Base-by-base conservation (phyloP, 2,888 invertebrate genomes). In the Eulithis testata region DNA sequence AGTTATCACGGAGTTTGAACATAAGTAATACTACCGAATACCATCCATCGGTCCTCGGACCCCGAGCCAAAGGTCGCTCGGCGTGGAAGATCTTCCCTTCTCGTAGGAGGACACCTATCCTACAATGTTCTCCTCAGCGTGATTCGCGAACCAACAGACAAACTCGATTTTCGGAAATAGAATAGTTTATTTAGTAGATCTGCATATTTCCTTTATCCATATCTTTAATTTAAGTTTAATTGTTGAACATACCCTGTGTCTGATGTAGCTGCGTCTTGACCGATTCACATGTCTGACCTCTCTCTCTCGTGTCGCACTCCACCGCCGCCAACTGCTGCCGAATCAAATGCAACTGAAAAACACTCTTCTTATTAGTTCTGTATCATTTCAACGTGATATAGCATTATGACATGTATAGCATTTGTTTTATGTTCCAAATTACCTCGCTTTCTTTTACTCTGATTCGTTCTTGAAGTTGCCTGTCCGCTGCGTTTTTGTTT, bases 371-470 rank as follows among this genome's bases (percentile, higher is more conserved):
- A 14, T 49, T 14, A 21, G 21, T 9, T 9, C 14, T 49, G 21
- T 11, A 27, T 9, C 9, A 31, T 11, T 11, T 50, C 9, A 50
- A 21, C 9, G 21, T 27, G 21, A 3, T 21, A 50, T 3, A 8
- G 14, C 40, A 40, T 40, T 40, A 40, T 9, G 40, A 37, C 37
- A 8, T 7, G 1, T 37, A 37, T 3, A 8, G 8, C 4, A 40
- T 40, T 40, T 11, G 40, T 4, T 40, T 40, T 51, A n/a, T 36
- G 36, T 12, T 31, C 12, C 12, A 11, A 55, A 66, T 66, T 60
- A 89, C 90, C 82, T 90, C 83, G 60, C 73, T 68, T 8, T 85
- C 84, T 65, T 81, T 87, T 4, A 67, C 58, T 37, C 76, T 73
- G 0, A 86, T 71, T 27, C 82, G 76, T 2, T 72, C 71, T 63